Evolutionary conservation across 2,888 invertebrate species (phyloP), one percentile per base, ranked within the genome.

Genomic region (Drosophila anomalata): DNA sequence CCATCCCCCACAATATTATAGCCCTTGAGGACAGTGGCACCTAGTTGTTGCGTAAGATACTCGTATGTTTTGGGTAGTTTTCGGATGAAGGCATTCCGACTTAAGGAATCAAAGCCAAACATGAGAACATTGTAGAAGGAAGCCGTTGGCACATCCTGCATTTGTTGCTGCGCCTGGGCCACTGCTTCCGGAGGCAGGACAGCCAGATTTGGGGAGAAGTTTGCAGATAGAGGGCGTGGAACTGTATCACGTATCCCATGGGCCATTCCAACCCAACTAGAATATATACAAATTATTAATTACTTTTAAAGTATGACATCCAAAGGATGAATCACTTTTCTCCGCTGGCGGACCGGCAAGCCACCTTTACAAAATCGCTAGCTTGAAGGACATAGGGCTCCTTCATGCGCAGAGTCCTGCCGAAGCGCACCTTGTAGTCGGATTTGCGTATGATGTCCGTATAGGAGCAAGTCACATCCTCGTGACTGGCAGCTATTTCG

Each of bases 1-100:
- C 97, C 97, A 89, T 97, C 97, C 0, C 97, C 97, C 0, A 97
- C 94, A 77, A 97, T 97, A 86, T 97, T 97, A 88, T 95, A 96
- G 87, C 96, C 96, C 79, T 96, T 93, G 11, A 97, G 90, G 9
- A 96, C 92, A 26, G 94, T 92, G 2, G 94, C 94, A 7, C 93
- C 92, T 52, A 96, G 89, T 14, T 93, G 92, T 31, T 95, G 92
- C 0, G 93, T 94, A 51, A 97, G 89, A 89, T 94, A 96, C 12
- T 93, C 92, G 89, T 96, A 96, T 8, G 95, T 95, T 80, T 94
- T 94, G 0, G 97, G 96, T 79, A 97, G 92, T 88, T 95, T 95
- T 17, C 97, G 93, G 51, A 95, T 95, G 85, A 96, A 97, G 8
- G 96, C 95, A 91, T 96, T 95, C 52, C 95, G 94, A 0, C 98